Base-by-base conservation (phyloP, 35 echinoderm and acorn worm species). In the Eucidaris tribuloides region DNA sequence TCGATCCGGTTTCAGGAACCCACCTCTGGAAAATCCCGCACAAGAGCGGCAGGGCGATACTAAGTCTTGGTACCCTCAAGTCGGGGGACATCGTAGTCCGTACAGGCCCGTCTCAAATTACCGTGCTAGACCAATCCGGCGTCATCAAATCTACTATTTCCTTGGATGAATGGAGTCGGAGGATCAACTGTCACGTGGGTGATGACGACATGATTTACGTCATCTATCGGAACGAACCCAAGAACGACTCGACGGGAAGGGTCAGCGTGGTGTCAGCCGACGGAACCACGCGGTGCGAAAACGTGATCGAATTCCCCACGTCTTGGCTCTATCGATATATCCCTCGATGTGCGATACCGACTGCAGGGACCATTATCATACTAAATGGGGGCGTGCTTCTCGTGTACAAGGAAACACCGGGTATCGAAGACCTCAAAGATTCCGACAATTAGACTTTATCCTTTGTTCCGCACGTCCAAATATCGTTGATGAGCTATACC, bases 181-280 rank as follows among this genome's bases (percentile, higher is more conserved):
- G 34, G 25, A 42, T 38, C 20, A 74, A 74, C 20, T 74, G 11
- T 44, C 38, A 74, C 30, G 36, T 74, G 9, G 68, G 37, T 41
- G 15, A 33, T n/a, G 68, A 74, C 37, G 41, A 74, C 38, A 44
- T 74, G 68, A 74, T 74, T 36, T 74, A 74, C 68, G 68, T 74
- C 0, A 44, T 36, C 24, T 74, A 74, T 44, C 68, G 41, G 24
- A 25, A 6, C 4, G 40, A 17, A 74, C 13, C 11, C 35, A 25
- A 74, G 11, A 2, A 38, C 2, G 0, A 23, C 15, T 38, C 24
- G 35, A 74, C 30, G 7, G 41, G 41, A 7, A 32, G 1, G 5
- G 68, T 74, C 7, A 44, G 68, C 24, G 7, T 74, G 5, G 1
- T 74, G 7, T 74, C 68, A 33, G 9, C 68, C 9, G 34, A 42